Base-by-base conservation (phyloP, 1,140 invertebrate genomes). In the Plectus sambesii region DNA sequence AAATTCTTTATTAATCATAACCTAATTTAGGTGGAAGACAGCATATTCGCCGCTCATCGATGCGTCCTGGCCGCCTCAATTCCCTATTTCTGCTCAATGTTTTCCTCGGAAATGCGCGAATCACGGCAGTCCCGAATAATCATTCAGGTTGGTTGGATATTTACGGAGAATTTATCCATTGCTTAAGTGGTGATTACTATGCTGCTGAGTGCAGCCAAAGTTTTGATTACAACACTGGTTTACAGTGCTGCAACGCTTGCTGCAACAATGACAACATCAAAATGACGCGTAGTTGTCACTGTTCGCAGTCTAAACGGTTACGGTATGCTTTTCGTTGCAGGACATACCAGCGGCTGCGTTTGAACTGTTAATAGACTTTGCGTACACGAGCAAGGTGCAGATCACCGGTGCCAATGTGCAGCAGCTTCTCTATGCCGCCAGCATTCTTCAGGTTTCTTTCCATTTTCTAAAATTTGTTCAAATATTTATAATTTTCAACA, bases 11-110 rank as follows among this genome's bases (percentile, higher is more conserved):
- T 8, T 46, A 5, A 17, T 17, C 12, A 53, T 42, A 41, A 51
- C 9, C 6, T 41, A 54, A n/a, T 55, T 51, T 43, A 53, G 51
- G 42, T 40, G 3, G 55, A 56, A 5, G 55, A 49, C n/a, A n/a
- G 20, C 25, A 22, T 37, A 6, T 47, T 55, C 29, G 35, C 26
- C 5, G 55, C 55, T 35, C 55, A 56, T 41, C 53, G 55, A 2
- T 50, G 38, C 24, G 42, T 56, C 15, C 36, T 56, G 5, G 55
- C 55, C 2, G 55, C 55, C 5, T 37, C 51, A 12, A 56, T 58
- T 55, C 55, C 55, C 1, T 56, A 56, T 29, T 56, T 56, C 53
- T 38, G 47, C 4, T 53, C 47, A 12, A 55, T 55, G 53, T 55
- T 55, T 24, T 43, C 51, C 6, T 43, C 25, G 29, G n/a, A 30